phyloP scores from a whole-genome alignment of 1,140 invertebrate species.

The Nymphalis io region DNA sequence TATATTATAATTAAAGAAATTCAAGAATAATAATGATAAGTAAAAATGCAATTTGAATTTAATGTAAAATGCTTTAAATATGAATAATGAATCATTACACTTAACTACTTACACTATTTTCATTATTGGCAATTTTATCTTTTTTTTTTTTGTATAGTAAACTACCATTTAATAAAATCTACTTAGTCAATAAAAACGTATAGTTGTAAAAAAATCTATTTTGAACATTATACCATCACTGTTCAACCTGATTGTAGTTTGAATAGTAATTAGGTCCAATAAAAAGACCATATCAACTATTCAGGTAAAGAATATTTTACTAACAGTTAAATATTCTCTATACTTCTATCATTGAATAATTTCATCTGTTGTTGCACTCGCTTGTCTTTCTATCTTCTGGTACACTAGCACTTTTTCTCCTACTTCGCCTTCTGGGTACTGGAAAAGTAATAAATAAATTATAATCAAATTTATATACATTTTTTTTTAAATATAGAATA shows the following conservation, averaged over 20 bases:
- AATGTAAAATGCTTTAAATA: slow-evolving; percentile 8
- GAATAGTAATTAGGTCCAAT: too few species aligned
- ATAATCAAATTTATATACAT: too few species aligned
- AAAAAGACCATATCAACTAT: neutral
- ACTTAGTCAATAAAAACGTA: too few species aligned
- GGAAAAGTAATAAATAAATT: slow-evolving; percentile 16
- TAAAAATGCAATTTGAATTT: slow-evolving; percentile 2
- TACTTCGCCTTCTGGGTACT: slow-evolving; percentile 70
- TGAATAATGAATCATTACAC: neutral
- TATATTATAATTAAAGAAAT: too few species aligned
- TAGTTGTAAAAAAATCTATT: too few species aligned
- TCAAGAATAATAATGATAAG: too few species aligned
- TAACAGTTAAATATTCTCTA: slow-evolving; percentile 17
- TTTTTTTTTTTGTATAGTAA: too few species aligned
- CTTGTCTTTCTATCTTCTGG: slow-evolving; percentile 45
- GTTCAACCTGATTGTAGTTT: too few species aligned
- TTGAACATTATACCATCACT: too few species aligned
- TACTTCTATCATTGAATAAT: slow-evolving; percentile 17
- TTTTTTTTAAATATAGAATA: too few species aligned
- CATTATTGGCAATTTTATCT: neutral
- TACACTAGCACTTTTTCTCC: slow-evolving; percentile 59
- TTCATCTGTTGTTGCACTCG: slow-evolving; percentile 43
- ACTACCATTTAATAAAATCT: too few species aligned
- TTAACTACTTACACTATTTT: neutral
- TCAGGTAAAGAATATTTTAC: slow-evolving; percentile 15